A percentile compares a stretch with the other conserved stretches of the same genome.
These are phyloP conservation scores for Pantelozetes paolii DNA, from an alignment of 2,888 invertebrate genomes.

Conservation along the genomic window DNA sequence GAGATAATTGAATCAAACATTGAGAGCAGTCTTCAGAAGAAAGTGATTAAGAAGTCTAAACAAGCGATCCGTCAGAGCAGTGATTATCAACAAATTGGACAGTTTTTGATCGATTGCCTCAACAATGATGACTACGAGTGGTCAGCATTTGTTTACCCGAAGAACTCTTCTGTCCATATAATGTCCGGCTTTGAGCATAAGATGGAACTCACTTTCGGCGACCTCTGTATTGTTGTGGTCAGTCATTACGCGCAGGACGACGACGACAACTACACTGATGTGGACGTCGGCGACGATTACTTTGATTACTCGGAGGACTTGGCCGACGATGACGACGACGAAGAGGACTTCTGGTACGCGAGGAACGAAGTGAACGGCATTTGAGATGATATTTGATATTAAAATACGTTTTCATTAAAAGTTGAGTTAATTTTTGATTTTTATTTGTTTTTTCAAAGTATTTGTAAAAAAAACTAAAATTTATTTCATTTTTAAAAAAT, in stretches of 20 bases:
- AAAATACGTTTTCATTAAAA: too few species aligned
- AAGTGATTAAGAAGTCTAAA: conserved; percentile 1
- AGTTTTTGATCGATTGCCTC: background rate
- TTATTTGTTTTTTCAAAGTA: too few species aligned
- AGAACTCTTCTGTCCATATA: background rate
- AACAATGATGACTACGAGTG: background rate
- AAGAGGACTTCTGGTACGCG: background rate
- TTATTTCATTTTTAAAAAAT: too few species aligned
- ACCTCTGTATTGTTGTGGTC: background rate
- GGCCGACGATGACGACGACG: background rate
- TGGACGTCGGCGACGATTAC: background rate
- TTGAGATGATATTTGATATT: too few species aligned
- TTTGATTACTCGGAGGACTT: background rate
- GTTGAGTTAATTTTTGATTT: too few species aligned
- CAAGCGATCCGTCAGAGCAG: background rate
- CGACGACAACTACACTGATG: background rate
- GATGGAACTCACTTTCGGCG: background rate
- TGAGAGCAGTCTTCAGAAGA: background rate
- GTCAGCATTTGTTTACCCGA: background rate
- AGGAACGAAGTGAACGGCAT: too few species aligned
- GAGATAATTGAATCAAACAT: background rate
- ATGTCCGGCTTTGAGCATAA: background rate
- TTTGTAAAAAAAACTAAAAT: too few species aligned
- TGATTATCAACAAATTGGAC: background rate
- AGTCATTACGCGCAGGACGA: background rate